Conservation (phyloP, 2,888 invertebrate species). For the Pomacea canaliculata region DNA sequence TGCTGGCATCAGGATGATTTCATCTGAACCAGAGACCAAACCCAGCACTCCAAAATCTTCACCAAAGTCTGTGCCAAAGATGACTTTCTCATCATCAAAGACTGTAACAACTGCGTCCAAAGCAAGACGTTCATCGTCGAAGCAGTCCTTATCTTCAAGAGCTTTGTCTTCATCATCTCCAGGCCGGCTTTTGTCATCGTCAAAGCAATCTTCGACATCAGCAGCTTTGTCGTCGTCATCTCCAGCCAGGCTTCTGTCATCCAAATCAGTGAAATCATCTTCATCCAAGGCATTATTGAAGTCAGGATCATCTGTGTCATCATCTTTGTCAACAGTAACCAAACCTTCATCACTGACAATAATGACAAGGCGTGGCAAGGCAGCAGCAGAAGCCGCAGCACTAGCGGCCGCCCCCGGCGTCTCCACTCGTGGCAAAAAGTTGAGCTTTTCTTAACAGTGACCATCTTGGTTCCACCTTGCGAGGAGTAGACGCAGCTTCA, state of each 20-base stretch:
- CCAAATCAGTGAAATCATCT: neutral
- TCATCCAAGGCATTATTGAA: conserved; percentile 10
- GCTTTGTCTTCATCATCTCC: no score
- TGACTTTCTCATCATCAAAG: conserved; percentile 1
- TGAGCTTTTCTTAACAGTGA: conserved; percentile 3
- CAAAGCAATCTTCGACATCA: no score
- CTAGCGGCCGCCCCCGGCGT: conserved; percentile 8
- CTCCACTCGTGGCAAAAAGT: conserved; percentile 19
- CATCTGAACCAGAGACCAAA: neutral
- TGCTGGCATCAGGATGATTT: conserved; percentile 72
- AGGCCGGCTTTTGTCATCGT: no score
- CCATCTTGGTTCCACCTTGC: neutral
- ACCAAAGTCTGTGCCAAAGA: neutral
- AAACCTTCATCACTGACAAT: neutral
- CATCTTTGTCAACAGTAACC: neutral
- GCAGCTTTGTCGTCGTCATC: neutral
- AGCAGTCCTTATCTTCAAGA: no score
- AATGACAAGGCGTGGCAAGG: conserved; percentile 21
- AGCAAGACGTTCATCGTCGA: no score
- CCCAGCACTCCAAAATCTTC: conserved; percentile 1
- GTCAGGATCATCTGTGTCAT: neutral
- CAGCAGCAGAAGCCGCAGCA: conserved; percentile 10
- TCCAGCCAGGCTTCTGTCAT: neutral
- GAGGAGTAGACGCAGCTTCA: neutral
- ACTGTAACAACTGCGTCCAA: no score